These are phyloP conservation scores for Alaudala cheleensis DNA, from an alignment of 2,113 vertebrate genomes.

Conservation along the genomic window DNA sequence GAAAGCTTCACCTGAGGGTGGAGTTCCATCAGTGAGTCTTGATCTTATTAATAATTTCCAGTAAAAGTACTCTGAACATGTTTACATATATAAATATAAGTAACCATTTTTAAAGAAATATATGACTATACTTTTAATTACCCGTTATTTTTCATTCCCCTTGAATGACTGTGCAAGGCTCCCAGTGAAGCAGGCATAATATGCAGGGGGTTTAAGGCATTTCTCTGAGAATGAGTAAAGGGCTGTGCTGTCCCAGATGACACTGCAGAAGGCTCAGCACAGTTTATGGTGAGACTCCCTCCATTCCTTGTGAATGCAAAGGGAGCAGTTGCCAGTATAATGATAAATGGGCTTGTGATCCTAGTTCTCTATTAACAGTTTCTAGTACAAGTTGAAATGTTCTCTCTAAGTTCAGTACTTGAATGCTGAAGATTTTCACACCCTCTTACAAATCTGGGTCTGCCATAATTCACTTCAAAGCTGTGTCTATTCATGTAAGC, in stretches of 20 bases:
- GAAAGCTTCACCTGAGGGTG: not conserved
- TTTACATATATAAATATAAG: too few relatives aligned
- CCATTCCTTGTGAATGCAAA: not conserved
- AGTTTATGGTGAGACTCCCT: not conserved
- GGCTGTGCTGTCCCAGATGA: not conserved
- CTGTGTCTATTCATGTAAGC: fast-evolving
- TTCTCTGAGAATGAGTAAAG: not conserved
- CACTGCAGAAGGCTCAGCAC: not conserved
- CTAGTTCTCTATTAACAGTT: not conserved
- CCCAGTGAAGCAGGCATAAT: not conserved
- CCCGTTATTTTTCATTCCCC: not conserved
- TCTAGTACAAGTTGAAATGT: not conserved
- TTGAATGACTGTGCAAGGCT: not conserved
- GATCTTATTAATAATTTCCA: not conserved
- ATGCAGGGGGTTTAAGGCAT: constrained; percentile 25
- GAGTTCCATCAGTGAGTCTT: not conserved
- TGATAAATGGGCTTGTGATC: constrained; percentile 12
- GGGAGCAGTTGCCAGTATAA: not conserved
- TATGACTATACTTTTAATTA: not conserved
- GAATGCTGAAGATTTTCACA: not conserved
- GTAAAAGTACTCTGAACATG: not conserved
- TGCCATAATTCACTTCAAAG: not conserved
- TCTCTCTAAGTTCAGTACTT: not conserved
- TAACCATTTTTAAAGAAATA: not conserved
- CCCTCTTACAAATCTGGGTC: not conserved